Evolutionary conservation across 1,140 invertebrate species (phyloP).

Genomic region (Drosophila albomicans): DNA sequence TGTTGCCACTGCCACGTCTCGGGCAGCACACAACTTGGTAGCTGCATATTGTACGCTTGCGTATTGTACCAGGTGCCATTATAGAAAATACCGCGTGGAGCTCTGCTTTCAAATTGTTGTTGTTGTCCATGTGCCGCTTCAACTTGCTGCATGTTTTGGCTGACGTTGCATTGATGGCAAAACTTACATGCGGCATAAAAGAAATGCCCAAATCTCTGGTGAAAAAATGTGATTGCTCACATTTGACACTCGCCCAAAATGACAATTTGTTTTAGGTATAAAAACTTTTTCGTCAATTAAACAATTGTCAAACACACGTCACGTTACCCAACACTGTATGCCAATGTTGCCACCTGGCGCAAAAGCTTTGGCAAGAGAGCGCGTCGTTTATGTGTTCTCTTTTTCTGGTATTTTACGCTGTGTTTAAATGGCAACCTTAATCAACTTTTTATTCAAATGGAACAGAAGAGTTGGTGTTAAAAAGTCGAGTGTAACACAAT

Average conservation of each 20-base stretch:
- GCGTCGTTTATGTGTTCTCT: neutral
- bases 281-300: neutral
- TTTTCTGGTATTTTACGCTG: neutral
- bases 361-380: neutral
- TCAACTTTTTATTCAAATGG: too few species aligned
- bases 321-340: neutral
- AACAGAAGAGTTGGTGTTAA: too few species aligned
- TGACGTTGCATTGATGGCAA: too few species aligned
- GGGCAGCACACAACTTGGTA: neutral
- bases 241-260: neutral
- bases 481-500: too few species aligned
- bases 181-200: too few species aligned
- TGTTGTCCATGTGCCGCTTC: neutral
- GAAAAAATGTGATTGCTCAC: neutral
- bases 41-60: neutral
- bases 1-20: neutral
- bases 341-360: neutral
- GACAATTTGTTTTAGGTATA: neutral
- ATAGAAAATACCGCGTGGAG: neutral
- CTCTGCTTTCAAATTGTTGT: neutral
- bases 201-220: too few species aligned
- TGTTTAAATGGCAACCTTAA: too few species aligned
- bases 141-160: neutral
- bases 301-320: too few species aligned
- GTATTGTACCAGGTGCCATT: conserved; percentile 28